phyloP scores from a whole-genome alignment of 2,888 invertebrate species.

The Chrysotoxum bicinctum region DNA sequence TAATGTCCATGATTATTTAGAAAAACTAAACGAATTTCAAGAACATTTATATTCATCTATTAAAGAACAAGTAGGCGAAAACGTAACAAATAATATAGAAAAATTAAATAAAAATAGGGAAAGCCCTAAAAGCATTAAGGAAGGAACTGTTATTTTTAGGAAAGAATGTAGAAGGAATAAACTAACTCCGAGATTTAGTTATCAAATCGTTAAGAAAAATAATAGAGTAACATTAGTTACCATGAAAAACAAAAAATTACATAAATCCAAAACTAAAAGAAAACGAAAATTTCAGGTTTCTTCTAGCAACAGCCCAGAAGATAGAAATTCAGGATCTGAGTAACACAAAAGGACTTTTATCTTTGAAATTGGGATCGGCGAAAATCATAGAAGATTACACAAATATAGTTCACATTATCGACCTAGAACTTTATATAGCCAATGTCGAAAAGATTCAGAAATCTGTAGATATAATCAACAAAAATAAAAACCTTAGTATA shows the following conservation, averaged over 20 bases:
- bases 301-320: neutral
- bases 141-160: neutral
- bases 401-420: neutral
- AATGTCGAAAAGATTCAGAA: neutral
- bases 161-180: slow-evolving; percentile 17
- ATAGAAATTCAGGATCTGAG: neutral
- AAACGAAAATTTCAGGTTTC: slow-evolving; percentile 1
- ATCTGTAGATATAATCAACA: slow-evolving; percentile 1
- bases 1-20: slow-evolving; percentile 31
- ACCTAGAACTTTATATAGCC: neutral
- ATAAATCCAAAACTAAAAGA: slow-evolving; percentile 13
- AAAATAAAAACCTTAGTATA: no score
- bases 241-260: slow-evolving; percentile 4
- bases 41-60: slow-evolving; percentile 7
- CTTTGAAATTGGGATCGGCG: neutral
- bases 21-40: slow-evolving; percentile 35
- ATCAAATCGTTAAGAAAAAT: slow-evolving; percentile 12
- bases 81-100: neutral
- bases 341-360: neutral
- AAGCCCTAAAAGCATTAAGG: neutral
- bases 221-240: slow-evolving; percentile 11
- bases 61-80: neutral
- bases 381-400: neutral
- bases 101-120: neutral
- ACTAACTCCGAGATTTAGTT: no score